Base-by-base conservation (phyloP, 2,888 invertebrate genomes). In the Trachelus tabidus region DNA sequence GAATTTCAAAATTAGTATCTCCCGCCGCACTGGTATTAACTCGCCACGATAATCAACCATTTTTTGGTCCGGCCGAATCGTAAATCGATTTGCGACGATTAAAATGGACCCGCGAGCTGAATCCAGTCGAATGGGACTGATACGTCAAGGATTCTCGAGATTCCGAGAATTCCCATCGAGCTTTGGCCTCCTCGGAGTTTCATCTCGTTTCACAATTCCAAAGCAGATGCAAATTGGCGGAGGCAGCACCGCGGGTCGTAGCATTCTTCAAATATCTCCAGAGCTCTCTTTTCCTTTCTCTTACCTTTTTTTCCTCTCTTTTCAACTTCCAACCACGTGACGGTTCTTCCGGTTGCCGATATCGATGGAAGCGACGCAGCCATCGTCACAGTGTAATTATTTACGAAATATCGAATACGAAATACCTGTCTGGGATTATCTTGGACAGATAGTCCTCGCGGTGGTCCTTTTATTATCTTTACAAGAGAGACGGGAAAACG, bases 381-480 rank as follows among this genome's bases (percentile, higher is more conserved):
- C 31, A 71, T 11, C 71, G 71, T 30, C 31, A 71, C 31, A 71
- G 30, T 71, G 30, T 30, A 40, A 40, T 40, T 40, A 40, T 40
- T 40, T 40, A 40, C 40, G 40, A 40, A 40, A 40, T 40, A 40
- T 15, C 4, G 11, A 69, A 69, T 69, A 69, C 69, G 69, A 69
- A 69, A 69, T 69, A 69, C 69, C 69, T 69, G 69, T 69, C 69
- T 23, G 34, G 73, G 15, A 30, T 73, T 34, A 73, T 73, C 73
- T 34, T 35, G 35, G 31, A 12, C 34, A 34, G 73, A 73, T 73
- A 73, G 73, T 34, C n/a, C 34, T 33, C 23, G 40, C 15, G 69
- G 6, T 30, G 69, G 69, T 69, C 69, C 69, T 69, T 69, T 23
- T 12, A 30, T 11, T 69, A 69, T 69, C 69, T 69, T 30, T 15